A percentile compares a stretch with the other conserved stretches of the same genome.
phyloP scores from a whole-genome alignment of 2,113 vertebrate genomes.

The Carettochelys insculpta region DNA sequence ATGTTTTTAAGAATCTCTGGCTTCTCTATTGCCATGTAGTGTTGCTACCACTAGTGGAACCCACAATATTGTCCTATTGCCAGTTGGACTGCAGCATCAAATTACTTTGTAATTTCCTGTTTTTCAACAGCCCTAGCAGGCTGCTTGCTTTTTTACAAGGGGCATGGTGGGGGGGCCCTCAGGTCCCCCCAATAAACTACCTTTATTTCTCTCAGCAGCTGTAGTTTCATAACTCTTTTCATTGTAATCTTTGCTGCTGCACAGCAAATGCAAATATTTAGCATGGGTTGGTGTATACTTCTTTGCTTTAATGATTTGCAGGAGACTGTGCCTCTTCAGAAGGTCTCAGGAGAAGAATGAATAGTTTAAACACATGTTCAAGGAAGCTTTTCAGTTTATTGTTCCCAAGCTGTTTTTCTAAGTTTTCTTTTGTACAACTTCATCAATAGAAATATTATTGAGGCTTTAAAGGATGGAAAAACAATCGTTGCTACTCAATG shows the following conservation, averaged over 20 bases:
- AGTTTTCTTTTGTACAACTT: constrained; percentile 24
- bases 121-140: background rate
- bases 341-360: background rate
- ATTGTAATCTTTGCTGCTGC: background rate
- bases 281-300: background rate
- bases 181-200: background rate
- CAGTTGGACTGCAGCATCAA: background rate
- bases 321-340: background rate
- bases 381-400: constrained; percentile 45
- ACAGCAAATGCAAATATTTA: background rate
- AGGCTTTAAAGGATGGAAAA: constrained; percentile 7
- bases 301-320: constrained; percentile 9
- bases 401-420: constrained; percentile 37
- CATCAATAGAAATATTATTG: background rate
- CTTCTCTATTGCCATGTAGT: background rate
- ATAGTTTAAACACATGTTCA: constrained; percentile 53
- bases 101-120: background rate
- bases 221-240: background rate
- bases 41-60: background rate
- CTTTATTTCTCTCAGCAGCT: background rate
- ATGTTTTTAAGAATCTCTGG: background rate
- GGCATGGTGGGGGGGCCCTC: too few relatives aligned
- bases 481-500: background rate
- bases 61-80: background rate
- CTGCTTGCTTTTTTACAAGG: accelerated